Evolutionary conservation across 2,113 vertebrate genomes (phyloP), one percentile per base, ranked within the genome.

Genomic region (Silurus asotus): DNA sequence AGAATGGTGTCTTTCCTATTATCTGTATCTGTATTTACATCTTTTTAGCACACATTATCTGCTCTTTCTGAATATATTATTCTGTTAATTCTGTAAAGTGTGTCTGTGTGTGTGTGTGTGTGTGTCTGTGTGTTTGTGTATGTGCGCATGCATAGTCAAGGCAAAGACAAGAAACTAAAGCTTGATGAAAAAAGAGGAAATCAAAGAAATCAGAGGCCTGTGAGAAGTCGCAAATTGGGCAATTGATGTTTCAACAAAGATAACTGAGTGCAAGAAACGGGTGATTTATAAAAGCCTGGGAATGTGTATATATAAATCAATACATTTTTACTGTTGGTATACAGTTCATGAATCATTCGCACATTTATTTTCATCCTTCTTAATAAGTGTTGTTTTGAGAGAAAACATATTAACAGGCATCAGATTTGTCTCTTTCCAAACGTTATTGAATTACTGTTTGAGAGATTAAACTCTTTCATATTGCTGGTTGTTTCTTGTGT

Each of bases 371-470:
- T 61, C 64, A 64, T 56, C 4, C 49, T 23, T 8, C 15, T 85
- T 70, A 88, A 90, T 84, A 23, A 81, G 37, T 45, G 70, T 75
- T 62, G 70, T 67, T 49, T 83, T 53, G 37, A 83, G 80, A 62
- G 76, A 76, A 84, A 88, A 58, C 59, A 1, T 45, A 84, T 45
- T 86, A 82, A 84, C 84, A 89, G 7, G 28, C 4, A 58, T 76
- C 53, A 48, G 53, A 55, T 80, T 86, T 86, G 55, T 79, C 83
- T 65, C 90, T 87, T 92, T 88, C 62, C 82, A 87, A 91, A 90
- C 77, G 76, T 88, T 81, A 85, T 87, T 89, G 82, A 88, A 88
- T 88, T 76, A 51, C 8, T 82, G 86, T 87, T 84, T 76, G 65
- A 74, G 80, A 89, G 64, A 89, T 45, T 48, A 15, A 72, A 62